Evolutionary conservation across 2,888 invertebrate species (phyloP), one percentile per base, ranked within the genome.

Genomic region (Hypselothyrea guttata): DNA sequence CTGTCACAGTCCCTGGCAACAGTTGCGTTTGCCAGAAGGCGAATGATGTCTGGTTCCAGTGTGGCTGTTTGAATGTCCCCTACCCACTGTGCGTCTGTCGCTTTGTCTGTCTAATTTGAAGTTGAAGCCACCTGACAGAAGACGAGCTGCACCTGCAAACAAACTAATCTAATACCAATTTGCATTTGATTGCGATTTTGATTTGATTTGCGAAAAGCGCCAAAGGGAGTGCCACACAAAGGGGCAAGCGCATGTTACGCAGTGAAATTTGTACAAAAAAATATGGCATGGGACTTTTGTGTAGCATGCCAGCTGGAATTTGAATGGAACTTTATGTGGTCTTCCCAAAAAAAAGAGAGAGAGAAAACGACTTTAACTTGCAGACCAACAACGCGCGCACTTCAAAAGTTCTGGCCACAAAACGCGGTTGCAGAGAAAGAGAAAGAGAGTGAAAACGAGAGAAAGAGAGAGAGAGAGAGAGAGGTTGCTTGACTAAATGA

Each of bases 131-230:
- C 46, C 73, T 72, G 68, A 54, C 47, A 46, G 60, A 31, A 15
- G 9, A 34, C 37, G 56, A 18, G 38, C 37, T 52, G 55, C 53
- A 68, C 49, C 68, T 61, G 44, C 84, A 84, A 71, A 81, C 75
- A 82, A 79, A 84, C 79, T 84, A 79, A 79, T 79, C 79, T 84
- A 84, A 84, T 84, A 78, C 49, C 79, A 82, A 82, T 84, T 84
- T 84, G 79, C 79, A 84, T 79, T 79, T 79, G 84, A 79, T 79
- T 79, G 82, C 82, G 67, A 84, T 67, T 79, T 70, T 74, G 71
- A 79, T 79, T 79, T 71, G 79, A 79, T 79, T 79, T 72, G 61
- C 58, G 31, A 44, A 41, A 48, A 13, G 7, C 22, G 15, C 37
- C 8, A 40, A 12, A 9, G 13, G 41, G 4, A 9, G 9, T 5